These are phyloP conservation scores for Spermophilus dauricus DNA, from an alignment of 2,113 vertebrate species.

Conservation along the genomic window DNA sequence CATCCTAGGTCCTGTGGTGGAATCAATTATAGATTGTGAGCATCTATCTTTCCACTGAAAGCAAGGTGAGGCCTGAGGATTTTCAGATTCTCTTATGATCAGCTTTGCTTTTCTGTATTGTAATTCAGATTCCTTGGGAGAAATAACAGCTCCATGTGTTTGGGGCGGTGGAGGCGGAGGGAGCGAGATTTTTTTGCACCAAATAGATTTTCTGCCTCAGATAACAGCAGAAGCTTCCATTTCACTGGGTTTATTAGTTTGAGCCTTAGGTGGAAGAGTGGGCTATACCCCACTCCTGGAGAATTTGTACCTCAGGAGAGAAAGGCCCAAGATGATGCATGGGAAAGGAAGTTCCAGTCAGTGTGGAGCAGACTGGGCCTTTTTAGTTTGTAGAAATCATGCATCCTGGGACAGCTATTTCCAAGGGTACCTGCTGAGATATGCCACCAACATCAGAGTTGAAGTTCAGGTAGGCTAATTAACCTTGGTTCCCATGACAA, in stretches of 20 bases:
- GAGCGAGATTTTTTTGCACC: not conserved
- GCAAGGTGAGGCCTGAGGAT: not conserved
- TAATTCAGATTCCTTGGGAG: not conserved
- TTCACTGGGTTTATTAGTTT: not conserved
- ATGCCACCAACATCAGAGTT: rapidly evolving
- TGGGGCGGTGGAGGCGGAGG: not conserved
- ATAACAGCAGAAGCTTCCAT: not conserved
- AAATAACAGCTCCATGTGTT: not conserved
- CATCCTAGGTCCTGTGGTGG: not conserved
- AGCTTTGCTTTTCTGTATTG: not conserved
- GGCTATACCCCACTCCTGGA: not conserved
- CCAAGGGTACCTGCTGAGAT: slow-evolving; percentile 13
- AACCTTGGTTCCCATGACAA: slow-evolving; percentile 52
- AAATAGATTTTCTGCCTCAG: not conserved
- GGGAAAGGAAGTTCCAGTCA: not conserved
- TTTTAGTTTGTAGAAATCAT: not conserved
- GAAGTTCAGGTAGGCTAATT: slow-evolving; percentile 8
- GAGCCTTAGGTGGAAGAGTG: not conserved
- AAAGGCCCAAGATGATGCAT: not conserved
- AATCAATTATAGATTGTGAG: not conserved
- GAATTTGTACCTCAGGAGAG: not conserved
- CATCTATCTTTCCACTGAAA: not conserved
- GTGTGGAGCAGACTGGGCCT: too few species aligned
- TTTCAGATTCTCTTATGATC: not conserved
- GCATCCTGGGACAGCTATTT: not conserved